Conservation (phyloP, 2,888 invertebrate species). For the Chaitophorus viminalis region DNA sequence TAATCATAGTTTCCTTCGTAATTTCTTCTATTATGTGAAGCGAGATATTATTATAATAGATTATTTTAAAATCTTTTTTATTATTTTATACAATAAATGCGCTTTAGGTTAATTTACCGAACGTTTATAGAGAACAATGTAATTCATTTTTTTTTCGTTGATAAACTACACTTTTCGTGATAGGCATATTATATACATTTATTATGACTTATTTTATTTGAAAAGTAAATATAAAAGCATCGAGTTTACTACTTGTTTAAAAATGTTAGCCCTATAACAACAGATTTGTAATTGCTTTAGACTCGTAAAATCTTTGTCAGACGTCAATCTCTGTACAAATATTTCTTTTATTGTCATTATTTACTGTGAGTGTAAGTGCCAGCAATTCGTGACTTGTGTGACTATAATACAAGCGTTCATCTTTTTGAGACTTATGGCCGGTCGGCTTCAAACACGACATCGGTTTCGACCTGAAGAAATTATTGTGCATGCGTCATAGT, state of each 20-base stretch:
- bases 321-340: slow-evolving; percentile 31
- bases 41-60: no score
- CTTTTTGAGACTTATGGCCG: slow-evolving; percentile 45
- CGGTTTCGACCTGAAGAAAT: slow-evolving; percentile 37
- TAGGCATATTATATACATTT: neutral
- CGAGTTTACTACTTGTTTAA: neutral
- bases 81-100: no score
- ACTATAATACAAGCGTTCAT: slow-evolving; percentile 43
- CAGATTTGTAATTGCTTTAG: slow-evolving; percentile 24
- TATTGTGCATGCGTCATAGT: neutral
- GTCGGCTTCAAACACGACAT: slow-evolving; percentile 34
- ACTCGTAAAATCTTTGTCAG: slow-evolving; percentile 32
- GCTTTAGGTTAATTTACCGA: no score
- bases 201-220: neutral
- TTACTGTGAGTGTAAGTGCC: slow-evolving; percentile 19
- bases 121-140: neutral
- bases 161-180: neutral
- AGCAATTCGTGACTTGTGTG: slow-evolving; percentile 45
- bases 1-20: no score
- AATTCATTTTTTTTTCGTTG: neutral
- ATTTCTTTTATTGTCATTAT: slow-evolving; percentile 40
- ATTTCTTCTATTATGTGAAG: no score
- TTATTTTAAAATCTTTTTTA: no score
- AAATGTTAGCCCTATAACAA: neutral
- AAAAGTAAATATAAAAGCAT: neutral